Base-by-base conservation (phyloP, 2,888 invertebrate species). In the Diloba caeruleocephala region DNA sequence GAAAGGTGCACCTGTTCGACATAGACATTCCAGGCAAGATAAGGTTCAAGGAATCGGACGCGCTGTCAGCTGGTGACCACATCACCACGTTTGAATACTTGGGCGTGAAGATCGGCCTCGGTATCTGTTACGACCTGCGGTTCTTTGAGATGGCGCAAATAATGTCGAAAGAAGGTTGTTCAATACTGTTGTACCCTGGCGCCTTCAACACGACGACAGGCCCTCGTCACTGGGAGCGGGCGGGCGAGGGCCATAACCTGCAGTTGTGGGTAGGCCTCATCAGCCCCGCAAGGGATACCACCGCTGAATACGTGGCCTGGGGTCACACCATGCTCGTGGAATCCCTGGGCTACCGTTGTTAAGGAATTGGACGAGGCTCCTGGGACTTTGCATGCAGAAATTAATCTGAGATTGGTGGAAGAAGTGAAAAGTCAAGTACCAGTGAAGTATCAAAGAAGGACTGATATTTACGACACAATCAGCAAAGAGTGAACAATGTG, bases 181-280 rank as follows among this genome's bases (percentile, higher is more conserved):
- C 97, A 44, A 85, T 99, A 72, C 88, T 99, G 19, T 91, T 99
- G 15, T 99, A 98, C 90, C 99, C 99, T 0, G 98, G 97, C 17
- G 98, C 99, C 1, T 99, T 99, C 88, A 99, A 98, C 88, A 97
- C 97, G 97, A 98, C 98, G 1, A 99, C 99, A 0, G 99, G 99
- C 0, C 98, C 98, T 0, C 91, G 96, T 46, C 99, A 99, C 87
- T 99, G 98, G 98, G 97, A 98, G 80, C 85, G 96, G 96, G 54
- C 94, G 97, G 34, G 95, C 96, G 0, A 94, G 99, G 38, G 98
- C 99, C 25, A 94, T 23, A 99, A 99, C 90, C 97, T 97, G 84
- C 98, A 99, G 92, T 89, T 98, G 34, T 99, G 96, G 92, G 97
- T 98, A 26, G 97, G 96, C 14, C 95, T 96, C 1, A 95, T 97